Conservation (phyloP, 2,113 vertebrate genomes). For the Polyodon spathula region DNA sequence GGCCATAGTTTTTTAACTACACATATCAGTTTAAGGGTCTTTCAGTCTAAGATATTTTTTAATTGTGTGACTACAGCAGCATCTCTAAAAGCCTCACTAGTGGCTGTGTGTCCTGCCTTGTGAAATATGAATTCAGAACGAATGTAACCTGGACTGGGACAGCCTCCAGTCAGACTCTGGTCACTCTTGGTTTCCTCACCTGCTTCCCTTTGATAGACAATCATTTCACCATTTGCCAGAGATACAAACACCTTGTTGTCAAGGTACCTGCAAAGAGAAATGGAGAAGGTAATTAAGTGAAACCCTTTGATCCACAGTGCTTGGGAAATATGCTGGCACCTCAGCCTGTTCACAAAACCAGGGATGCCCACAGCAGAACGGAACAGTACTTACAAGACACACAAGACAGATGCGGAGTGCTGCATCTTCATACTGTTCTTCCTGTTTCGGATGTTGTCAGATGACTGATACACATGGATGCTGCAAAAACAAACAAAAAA, state of each 20-base stretch:
- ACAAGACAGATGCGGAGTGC: conserved; percentile 79
- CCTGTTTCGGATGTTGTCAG: conserved; percentile 92
- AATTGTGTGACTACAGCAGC: too few relatives aligned
- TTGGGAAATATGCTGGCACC: too few relatives aligned
- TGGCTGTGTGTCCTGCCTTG: too few relatives aligned
- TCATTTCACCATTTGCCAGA: conserved; percentile 83
- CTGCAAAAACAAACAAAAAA: conserved; percentile 39
- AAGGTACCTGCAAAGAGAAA: conserved; percentile 63
- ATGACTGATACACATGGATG: conserved; percentile 96
- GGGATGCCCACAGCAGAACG: conserved; percentile 4
- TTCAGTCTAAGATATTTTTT: too few relatives aligned
- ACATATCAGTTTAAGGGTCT: too few relatives aligned
- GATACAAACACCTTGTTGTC: conserved; percentile 97
- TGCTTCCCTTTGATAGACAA: conserved; percentile 90
- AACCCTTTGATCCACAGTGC: background rate
- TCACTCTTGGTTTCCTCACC: conserved; percentile 48
- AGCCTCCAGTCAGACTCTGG: too few relatives aligned
- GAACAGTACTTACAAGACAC: conserved; percentile 91
- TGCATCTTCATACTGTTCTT: conserved; percentile 99
- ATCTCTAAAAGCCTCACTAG: too few relatives aligned
- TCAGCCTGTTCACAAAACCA: background rate
- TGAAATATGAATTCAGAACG: too few relatives aligned
- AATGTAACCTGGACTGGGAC: too few relatives aligned
- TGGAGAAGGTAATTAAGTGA: background rate
- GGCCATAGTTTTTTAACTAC: too few relatives aligned